A percentile compares a stretch with the other conserved stretches of the same genome.
Evolutionary conservation across 1,140 invertebrate genomes (phyloP).

Genomic region (Plutomurus gul): DNA sequence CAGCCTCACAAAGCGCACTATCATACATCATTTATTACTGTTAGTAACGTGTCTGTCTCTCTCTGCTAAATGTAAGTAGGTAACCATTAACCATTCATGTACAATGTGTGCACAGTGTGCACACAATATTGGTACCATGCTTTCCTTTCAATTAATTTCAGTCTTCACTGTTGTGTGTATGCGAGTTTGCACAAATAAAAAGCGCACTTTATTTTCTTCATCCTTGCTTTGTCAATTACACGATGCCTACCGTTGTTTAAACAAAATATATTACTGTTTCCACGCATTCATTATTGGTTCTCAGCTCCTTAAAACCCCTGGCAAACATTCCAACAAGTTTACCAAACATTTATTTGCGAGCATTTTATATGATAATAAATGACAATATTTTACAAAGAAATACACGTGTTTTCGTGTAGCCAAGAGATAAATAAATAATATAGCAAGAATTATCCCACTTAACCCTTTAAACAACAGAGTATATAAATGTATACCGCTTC

Average conservation of each 20-base stretch:
- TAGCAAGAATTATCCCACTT: slow-evolving; percentile 6
- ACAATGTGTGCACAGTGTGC: too few species aligned
- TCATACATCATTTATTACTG: neutral
- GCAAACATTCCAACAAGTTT: too few species aligned
- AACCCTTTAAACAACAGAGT: neutral
- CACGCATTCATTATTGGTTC: too few species aligned
- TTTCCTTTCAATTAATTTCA: neutral
- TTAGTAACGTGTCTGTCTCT: neutral
- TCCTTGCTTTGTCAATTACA: neutral
- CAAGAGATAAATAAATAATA: neutral
- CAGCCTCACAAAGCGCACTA: too few species aligned
- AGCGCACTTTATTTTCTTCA: neutral
- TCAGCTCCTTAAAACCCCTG: too few species aligned
- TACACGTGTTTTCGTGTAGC: neutral
- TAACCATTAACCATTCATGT: too few species aligned
- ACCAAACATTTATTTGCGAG: too few species aligned
- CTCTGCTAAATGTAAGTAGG: too few species aligned
- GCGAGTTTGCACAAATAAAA: too few species aligned
- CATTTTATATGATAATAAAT: neutral
- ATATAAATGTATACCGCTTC: neutral
- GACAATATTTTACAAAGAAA: neutral
- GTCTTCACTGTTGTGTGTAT: neutral
- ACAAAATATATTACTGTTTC: too few species aligned
- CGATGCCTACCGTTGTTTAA: too few species aligned
- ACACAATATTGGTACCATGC: too few species aligned